Evolutionary conservation across 1,140 invertebrate species (phyloP).

Genomic region (Saxidomus purpurata): DNA sequence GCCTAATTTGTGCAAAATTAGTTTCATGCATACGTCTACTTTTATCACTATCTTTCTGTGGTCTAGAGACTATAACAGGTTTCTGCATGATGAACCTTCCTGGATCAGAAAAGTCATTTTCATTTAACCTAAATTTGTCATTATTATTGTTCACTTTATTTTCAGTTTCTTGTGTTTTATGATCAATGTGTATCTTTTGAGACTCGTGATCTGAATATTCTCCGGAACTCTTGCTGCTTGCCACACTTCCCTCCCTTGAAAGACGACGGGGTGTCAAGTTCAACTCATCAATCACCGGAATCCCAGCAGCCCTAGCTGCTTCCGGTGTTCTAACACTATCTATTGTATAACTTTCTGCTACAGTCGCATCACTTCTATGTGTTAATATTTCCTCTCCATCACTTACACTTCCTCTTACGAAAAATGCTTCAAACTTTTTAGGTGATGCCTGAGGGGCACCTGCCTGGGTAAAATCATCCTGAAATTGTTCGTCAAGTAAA

Average conservation of each 20-base stretch:
- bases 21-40: conserved; percentile 69
- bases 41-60: not conserved
- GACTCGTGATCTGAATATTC: conserved; percentile 85
- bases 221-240: conserved; percentile 82
- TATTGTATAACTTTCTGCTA: conserved; percentile 75
- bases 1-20: conserved; percentile 83
- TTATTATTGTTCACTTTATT: conserved; percentile 44
- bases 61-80: conserved; percentile 39
- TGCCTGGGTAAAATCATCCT: no score
- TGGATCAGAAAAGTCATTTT: conserved; percentile 17
- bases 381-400: conserved; percentile 37
- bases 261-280: conserved; percentile 42
- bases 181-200: conserved; percentile 84
- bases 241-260: conserved; percentile 81
- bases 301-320: conserved; percentile 79
- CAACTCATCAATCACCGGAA: conserved; percentile 78
- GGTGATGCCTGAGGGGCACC: not conserved
- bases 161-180: conserved; percentile 77
- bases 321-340: conserved; percentile 73
- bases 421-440: conserved; percentile 65
- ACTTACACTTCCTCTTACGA: conserved; percentile 38
- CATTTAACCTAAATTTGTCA: not conserved
- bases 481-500: not conserved
- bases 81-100: conserved; percentile 53
- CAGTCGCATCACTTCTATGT: conserved; percentile 63